A percentile compares a stretch with the other conserved stretches of the same genome.
Conservation (phyloP, 2,113 vertebrate species). For the Casuarius casuarius region DNA sequence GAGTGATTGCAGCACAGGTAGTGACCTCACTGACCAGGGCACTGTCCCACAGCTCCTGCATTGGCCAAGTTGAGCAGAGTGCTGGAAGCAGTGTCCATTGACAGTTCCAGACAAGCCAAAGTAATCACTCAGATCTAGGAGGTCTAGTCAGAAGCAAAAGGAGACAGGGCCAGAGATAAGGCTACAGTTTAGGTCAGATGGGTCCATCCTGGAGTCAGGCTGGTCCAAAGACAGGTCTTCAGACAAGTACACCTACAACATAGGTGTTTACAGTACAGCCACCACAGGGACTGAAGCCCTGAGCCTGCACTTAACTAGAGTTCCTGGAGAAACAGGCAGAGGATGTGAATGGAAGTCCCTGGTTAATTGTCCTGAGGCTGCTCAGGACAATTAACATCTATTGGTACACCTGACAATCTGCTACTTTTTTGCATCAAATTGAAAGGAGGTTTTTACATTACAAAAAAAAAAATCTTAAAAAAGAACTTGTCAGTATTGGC, state of each 20-base stretch:
- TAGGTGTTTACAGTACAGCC: no score
- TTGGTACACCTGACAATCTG: neutral
- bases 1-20: neutral
- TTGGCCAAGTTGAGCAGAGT: neutral
- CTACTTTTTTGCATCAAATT: fast-evolving
- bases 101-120: neutral
- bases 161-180: neutral
- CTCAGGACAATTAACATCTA: neutral
- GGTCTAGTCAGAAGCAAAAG: neutral
- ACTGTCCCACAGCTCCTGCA: neutral
- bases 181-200: neutral
- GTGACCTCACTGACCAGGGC: neutral
- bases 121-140: neutral
- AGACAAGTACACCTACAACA: neutral
- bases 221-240: neutral
- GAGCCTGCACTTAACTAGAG: neutral
- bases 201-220: neutral
- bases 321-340: neutral
- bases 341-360: neutral
- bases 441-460: neutral
- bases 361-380: neutral
- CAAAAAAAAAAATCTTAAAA: neutral
- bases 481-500: neutral
- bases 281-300: neutral
- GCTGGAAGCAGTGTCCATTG: neutral